A percentile compares a stretch with the other conserved stretches of the same genome.
phyloP scores from a whole-genome alignment of 2,113 vertebrate species.

The Gymnogyps californianus region DNA sequence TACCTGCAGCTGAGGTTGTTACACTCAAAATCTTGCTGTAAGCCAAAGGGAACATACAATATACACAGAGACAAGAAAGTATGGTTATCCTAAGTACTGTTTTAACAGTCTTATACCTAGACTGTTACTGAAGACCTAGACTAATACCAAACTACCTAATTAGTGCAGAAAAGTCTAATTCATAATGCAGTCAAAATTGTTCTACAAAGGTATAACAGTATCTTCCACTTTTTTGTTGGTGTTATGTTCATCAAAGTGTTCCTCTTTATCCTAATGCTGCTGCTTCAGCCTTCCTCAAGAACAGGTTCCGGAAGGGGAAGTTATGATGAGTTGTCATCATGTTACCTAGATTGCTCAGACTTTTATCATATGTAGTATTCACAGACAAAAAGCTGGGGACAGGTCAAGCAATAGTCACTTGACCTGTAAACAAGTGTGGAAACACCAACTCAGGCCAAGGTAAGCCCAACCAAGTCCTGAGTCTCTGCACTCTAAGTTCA shows the following conservation, averaged over 20 bases:
- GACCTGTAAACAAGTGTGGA: neutral
- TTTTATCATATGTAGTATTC: neutral
- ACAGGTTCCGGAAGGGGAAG: neutral
- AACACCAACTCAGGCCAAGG: neutral
- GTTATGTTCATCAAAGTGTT: neutral
- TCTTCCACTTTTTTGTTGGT: neutral
- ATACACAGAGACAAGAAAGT: neutral
- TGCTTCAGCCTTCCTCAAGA: neutral
- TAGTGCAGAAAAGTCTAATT: neutral
- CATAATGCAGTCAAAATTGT: neutral
- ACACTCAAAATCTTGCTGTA: neutral
- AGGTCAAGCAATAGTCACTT: neutral
- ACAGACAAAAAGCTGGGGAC: neutral
- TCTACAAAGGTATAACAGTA: neutral
- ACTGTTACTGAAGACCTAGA: neutral
- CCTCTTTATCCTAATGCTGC: neutral
- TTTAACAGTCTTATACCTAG: neutral
- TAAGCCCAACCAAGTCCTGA: neutral
- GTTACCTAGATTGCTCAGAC: too few relatives aligned
- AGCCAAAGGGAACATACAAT: neutral
- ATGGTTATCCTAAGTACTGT: neutral
- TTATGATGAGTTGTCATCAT: neutral
- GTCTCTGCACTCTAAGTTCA: neutral
- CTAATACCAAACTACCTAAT: neutral
- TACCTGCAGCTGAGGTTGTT: neutral